These are phyloP conservation scores for Nymphalis urticae DNA, from an alignment of 2,888 invertebrate species.

Conservation along the genomic window DNA sequence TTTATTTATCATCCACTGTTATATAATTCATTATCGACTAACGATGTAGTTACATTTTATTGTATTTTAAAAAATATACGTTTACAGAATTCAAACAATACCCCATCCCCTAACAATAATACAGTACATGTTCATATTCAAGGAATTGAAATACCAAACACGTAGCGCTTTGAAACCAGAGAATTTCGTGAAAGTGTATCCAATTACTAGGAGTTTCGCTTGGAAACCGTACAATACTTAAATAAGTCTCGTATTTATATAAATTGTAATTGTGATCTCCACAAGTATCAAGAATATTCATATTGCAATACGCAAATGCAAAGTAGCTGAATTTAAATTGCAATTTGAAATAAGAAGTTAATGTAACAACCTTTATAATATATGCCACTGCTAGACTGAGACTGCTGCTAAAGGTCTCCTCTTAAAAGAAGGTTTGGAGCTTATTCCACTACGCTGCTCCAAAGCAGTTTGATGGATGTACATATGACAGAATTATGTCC, in stretches of 20 bases:
- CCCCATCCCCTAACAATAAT: constrained; percentile 4
- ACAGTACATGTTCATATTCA: constrained; percentile 11
- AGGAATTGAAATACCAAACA: constrained; percentile 19
- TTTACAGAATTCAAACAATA: constrained; percentile 8
- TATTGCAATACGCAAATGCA: no score
- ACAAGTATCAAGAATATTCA: not conserved
- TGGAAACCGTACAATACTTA: constrained; percentile 25
- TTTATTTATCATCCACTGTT: no score
- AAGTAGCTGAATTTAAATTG: no score
- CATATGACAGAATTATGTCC: no score
- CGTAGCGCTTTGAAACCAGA: constrained; percentile 24
- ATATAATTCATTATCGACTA: no score
- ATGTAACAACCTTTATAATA: no score
- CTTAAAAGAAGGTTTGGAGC: no score
- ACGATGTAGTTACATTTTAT: not conserved
- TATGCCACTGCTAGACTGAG: no score
- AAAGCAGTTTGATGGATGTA: no score
- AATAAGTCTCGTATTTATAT: not conserved
- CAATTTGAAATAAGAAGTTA: no score
- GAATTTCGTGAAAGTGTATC: constrained; percentile 19
- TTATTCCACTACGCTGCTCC: no score
- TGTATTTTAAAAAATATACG: not conserved
- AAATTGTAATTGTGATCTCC: not conserved
- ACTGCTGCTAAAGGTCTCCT: no score
- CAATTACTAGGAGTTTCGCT: constrained; percentile 16